A percentile compares a stretch with the other conserved stretches of the same genome.
Conservation (phyloP, 2,113 vertebrate genomes). For the Loxodonta africana region DNA sequence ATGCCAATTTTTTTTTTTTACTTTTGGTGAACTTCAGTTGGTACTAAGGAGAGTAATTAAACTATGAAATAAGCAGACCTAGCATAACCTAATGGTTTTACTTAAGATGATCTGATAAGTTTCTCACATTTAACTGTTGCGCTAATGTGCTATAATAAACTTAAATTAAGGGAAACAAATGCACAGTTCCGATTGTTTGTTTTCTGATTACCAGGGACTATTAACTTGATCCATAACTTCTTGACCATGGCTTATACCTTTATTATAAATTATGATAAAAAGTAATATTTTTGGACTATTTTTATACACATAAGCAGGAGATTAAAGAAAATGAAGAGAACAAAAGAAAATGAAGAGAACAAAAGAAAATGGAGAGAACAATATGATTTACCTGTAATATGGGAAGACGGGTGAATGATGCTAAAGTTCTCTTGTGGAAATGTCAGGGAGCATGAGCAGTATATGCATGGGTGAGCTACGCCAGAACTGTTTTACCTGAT, state of each 20-base stretch:
- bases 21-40: not conserved
- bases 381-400: not conserved
- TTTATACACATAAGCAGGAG: not conserved
- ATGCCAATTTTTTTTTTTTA: too few relatives aligned
- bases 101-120: not conserved
- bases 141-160: not conserved
- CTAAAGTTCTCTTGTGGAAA: not conserved
- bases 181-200: not conserved
- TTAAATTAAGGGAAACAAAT: not conserved
- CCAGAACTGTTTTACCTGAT: not conserved
- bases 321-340: not conserved
- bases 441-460: not conserved
- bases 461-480: not conserved
- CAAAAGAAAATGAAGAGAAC: not conserved
- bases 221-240: not conserved
- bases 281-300: not conserved
- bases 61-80: not conserved
- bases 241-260: not conserved
- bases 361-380: not conserved
- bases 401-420: not conserved
- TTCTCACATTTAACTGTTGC: not conserved
- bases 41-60: not conserved
- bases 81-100: not conserved
- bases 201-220: not conserved
- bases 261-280: not conserved